phyloP scores from a whole-genome alignment of 2,888 invertebrate genomes.

The Zaprionus obscuricornis region DNA sequence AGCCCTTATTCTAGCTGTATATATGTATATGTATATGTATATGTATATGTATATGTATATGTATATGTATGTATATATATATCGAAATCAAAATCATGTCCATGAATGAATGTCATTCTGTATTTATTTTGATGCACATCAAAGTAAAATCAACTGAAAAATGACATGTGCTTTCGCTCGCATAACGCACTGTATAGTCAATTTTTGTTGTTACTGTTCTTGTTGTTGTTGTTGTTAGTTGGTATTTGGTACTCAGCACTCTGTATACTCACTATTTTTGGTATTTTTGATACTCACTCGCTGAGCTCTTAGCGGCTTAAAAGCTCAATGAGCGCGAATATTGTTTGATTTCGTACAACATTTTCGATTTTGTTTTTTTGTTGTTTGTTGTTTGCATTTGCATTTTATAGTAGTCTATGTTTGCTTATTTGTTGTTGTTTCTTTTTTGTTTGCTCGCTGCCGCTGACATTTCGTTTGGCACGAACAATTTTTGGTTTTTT shows the following conservation, averaged over 20 bases:
- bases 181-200: too few species aligned
- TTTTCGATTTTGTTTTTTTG: conserved; percentile 20
- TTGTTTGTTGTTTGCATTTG: too few species aligned
- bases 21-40: too few species aligned
- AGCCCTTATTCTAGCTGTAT: too few species aligned
- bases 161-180: conserved; percentile 42
- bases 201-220: background rate
- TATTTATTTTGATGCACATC: conserved; percentile 49
- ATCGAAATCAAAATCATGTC: conserved; percentile 8
- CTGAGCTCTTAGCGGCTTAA: conserved; percentile 57
- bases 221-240: background rate
- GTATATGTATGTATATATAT: conserved; percentile 8
- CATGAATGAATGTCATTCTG: conserved; percentile 25
- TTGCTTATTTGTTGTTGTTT: conserved; percentile 24
- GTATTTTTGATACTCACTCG: conserved; percentile 4
- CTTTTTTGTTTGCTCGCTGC: background rate
- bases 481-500: conserved; percentile 59
- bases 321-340: conserved; percentile 63
- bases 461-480: conserved; percentile 42
- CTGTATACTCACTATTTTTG: background rate
- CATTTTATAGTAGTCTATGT: conserved; percentile 12
- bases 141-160: conserved; percentile 42
- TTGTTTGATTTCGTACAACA: conserved; percentile 61
- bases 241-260: conserved; percentile 3
- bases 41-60: too few species aligned